Percentiles rank a stretch among this genome's conserved stretches.
These are phyloP conservation scores for Phaethon lepturus DNA, from an alignment of 2,113 vertebrate genomes.

Conservation along the genomic window DNA sequence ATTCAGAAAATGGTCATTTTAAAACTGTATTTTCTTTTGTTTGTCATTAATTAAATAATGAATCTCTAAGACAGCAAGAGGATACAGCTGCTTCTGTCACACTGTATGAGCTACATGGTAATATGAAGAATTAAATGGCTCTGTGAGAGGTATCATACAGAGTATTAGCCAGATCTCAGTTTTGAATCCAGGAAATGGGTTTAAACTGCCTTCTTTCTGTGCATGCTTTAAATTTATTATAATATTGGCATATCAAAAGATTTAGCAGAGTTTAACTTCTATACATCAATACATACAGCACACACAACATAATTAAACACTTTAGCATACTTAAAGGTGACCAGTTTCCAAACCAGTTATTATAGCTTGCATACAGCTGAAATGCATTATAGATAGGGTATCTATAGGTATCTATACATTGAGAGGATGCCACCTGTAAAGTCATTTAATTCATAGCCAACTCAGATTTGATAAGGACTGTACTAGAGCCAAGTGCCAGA, in stretches of 20 bases:
- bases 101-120: not conserved
- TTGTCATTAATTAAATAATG: constrained; percentile 58
- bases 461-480: not conserved
- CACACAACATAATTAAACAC: not conserved
- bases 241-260: not conserved
- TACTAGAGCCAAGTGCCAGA: not conserved
- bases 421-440: not conserved
- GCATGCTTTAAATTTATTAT: not conserved
- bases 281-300: not conserved
- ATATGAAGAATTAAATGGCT: constrained; percentile 15
- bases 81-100: constrained; percentile 22
- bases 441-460: not conserved
- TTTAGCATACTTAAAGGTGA: not conserved
- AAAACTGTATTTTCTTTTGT: constrained; percentile 46
- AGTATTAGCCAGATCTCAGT: not conserved
- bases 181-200: not conserved
- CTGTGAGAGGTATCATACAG: not conserved
- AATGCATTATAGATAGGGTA: too few species aligned
- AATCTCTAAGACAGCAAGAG: not conserved
- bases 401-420: not conserved
- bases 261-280: not conserved
- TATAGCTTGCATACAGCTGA: not conserved
- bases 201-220: not conserved
- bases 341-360: not conserved
- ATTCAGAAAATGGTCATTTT: not conserved